phyloP scores from a whole-genome alignment of 2,888 invertebrate species.

The Bursaphelenchus okinawaensis region DNA sequence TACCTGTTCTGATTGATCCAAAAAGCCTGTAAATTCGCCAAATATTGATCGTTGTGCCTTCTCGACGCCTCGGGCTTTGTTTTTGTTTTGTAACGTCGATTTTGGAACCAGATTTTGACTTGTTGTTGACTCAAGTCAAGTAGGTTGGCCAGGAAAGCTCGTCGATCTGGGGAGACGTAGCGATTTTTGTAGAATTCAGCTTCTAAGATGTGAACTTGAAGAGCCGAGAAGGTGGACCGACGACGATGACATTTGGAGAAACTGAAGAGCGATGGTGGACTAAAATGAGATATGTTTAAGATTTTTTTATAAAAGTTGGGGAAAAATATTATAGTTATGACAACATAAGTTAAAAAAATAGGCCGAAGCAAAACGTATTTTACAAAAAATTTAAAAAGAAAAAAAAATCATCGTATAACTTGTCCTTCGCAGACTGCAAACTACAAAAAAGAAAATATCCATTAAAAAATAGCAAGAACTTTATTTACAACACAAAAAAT shows the following conservation, averaged over 20 bases:
- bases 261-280: neutral
- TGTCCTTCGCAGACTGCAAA: too few relatives aligned
- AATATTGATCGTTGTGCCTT: neutral
- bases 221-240: conserved; percentile 25
- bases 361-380: too few relatives aligned
- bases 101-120: conserved; percentile 56
- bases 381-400: too few relatives aligned
- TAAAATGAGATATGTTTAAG: too few relatives aligned
- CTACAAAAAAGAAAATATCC: too few relatives aligned
- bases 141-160: conserved; percentile 22
- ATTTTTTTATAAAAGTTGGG: too few relatives aligned
- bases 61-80: neutral
- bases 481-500: too few relatives aligned
- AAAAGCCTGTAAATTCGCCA: neutral
- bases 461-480: too few relatives aligned
- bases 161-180: conserved; percentile 25
- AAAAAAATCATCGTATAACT: too few relatives aligned
- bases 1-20: neutral
- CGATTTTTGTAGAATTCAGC: conserved; percentile 25
- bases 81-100: conserved; percentile 52
- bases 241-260: conserved; percentile 3
- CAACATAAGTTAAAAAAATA: too few relatives aligned
- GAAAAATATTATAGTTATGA: neutral
- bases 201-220: conserved; percentile 28
- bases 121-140: conserved; percentile 28